Percentiles rank a stretch among this genome's conserved stretches.
Conservation (phyloP, 2,113 vertebrate species). For the Pogonocichla stellata region DNA sequence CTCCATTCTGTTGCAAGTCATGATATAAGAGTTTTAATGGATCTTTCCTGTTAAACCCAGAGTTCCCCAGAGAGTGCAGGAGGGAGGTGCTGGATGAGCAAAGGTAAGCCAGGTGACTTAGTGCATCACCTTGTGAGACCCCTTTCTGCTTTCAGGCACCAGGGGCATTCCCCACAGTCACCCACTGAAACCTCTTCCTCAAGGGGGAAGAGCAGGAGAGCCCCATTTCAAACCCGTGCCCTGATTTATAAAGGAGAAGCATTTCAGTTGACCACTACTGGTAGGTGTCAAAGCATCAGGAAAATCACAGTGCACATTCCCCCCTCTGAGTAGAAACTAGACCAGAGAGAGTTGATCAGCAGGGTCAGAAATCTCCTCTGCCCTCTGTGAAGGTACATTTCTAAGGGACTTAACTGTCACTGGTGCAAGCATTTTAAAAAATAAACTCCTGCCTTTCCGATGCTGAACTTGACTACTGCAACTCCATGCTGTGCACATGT, state of each 20-base stretch:
- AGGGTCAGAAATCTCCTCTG: background rate
- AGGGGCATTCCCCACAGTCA: rapidly evolving
- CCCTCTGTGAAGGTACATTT: background rate
- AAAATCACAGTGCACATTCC: background rate
- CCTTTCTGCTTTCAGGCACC: background rate
- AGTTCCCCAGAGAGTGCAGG: background rate
- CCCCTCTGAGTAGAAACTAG: background rate
- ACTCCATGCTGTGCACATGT: background rate
- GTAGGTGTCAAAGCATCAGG: background rate
- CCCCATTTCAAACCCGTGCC: background rate
- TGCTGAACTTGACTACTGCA: background rate
- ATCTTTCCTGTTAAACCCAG: background rate
- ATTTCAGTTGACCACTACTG: background rate
- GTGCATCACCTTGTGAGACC: background rate
- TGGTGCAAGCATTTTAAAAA: background rate
- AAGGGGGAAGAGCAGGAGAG: background rate
- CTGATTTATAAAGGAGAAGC: background rate
- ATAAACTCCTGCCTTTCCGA: rapidly evolving
- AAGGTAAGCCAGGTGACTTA: rapidly evolving
- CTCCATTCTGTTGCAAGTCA: background rate
- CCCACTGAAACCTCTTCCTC: background rate
- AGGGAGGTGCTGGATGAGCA: background rate
- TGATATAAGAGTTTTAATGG: background rate
- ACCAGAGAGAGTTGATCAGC: background rate
- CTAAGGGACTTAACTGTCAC: background rate